These are phyloP conservation scores for Pangasius mekongensis DNA, from an alignment of 2,797 vertebrate genomes.

Conservation along the genomic window DNA sequence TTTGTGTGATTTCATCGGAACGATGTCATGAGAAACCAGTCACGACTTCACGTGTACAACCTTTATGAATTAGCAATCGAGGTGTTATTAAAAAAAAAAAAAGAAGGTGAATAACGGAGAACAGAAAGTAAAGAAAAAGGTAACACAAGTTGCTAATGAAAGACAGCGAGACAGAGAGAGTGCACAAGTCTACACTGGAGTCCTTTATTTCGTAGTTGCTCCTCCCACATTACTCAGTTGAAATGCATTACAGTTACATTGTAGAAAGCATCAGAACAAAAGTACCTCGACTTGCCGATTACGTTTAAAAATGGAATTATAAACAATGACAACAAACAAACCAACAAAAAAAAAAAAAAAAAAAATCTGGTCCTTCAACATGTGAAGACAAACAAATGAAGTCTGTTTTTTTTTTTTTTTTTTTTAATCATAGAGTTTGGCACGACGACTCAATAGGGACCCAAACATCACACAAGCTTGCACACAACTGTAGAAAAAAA, in stretches of 20 bases:
- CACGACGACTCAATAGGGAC: slow-evolving; percentile 99
- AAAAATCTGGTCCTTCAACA: slow-evolving; percentile 87
- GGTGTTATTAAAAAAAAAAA: too few species aligned
- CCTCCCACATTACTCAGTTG: slow-evolving; percentile 98
- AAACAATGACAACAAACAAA: slow-evolving; percentile 87
- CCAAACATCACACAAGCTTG: slow-evolving; percentile 93
- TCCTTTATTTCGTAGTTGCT: slow-evolving; percentile 98
- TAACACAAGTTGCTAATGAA: neutral
- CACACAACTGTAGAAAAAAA: slow-evolving; percentile 98
- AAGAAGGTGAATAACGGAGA: too few species aligned
- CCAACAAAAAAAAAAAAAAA: slow-evolving; percentile 29
- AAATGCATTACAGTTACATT: slow-evolving; percentile 99
- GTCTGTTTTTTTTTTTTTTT: slow-evolving; percentile 50
- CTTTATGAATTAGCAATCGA: neutral
- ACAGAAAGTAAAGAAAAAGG: slow-evolving; percentile 37
- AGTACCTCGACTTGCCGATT: slow-evolving; percentile 99
- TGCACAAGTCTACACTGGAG: slow-evolving; percentile 80
- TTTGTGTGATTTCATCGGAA: neutral
- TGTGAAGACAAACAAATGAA: slow-evolving; percentile 91
- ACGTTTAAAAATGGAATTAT: slow-evolving; percentile 96
- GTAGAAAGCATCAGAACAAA: slow-evolving; percentile 99
- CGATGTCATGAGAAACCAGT: neutral
- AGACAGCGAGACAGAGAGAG: neutral
- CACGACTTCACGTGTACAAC: neutral
- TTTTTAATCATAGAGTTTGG: slow-evolving; percentile 83